Base-by-base conservation (phyloP, 2,888 invertebrate genomes). In the Eupithecia tripunctaria region DNA sequence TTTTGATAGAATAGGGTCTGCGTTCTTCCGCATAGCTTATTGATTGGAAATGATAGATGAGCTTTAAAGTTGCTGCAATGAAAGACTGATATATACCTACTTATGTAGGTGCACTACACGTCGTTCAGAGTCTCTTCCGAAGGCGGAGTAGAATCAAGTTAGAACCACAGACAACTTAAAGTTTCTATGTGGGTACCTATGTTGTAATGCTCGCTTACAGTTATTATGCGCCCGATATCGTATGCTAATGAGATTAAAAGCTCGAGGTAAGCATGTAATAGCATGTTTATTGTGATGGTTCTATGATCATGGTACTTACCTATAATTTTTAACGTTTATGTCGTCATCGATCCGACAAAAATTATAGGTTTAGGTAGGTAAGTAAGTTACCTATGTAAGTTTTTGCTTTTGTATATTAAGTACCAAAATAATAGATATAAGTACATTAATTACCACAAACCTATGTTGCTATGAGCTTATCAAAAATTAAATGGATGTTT, bases 181-280 rank as follows among this genome's bases (percentile, higher is more conserved):
- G 77, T 75, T 78, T 76, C 73, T 73, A 78, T 64, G 32, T 66
- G 63, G 70, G 77, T 83, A n/a, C n/a, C n/a, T n/a, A 85, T 91
- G 92, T 90, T 91, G 92, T 88, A 93, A 93, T 78, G 81, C 81
- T 68, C 10, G 64, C 25, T 86, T 89, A 92, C 91, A 89, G 91
- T 92, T 91, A 92, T 80, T 82, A 80, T 79, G 82, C 81, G 80
- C 73, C 84, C 80, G 88, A 89, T 82, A 89, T 88, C 89, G 80
- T 84, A 87, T 89, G 88, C 83, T 87, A 89, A 89, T 90, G 86
- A 85, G 82, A 86, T 85, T 86, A 89, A 89, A 88, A 84, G 84
- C 78, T 84, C 78, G 78, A 64, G 76, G 75, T 75, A 79, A 75
- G 78, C 74, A 67, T 68, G 76, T 77, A 79, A 81, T 81, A 76